Base-by-base conservation (phyloP, 2,888 invertebrate species). In the Tyria jacobaeae region DNA sequence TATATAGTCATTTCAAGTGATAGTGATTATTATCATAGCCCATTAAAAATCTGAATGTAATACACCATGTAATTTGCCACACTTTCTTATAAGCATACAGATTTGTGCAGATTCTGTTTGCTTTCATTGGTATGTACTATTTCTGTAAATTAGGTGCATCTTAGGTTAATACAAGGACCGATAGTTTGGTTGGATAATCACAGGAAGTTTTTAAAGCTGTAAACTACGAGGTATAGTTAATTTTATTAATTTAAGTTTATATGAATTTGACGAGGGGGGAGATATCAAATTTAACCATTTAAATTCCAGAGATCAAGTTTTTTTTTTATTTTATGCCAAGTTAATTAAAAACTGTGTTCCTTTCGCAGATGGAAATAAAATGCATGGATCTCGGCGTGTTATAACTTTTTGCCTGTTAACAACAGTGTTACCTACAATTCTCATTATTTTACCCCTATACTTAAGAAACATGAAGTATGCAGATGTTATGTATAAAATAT, bases 311-410 rank as follows among this genome's bases (percentile, higher is more conserved):
- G 41, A 21, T 21, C 17, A 0, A 41, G n/a, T 3, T 44, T 21
- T 21, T 44, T 10, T 21, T 17, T 44, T 21, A 44, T 44, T 21
- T 44, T 21, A 9, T 10, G 50, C 24, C 0, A 51, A 17, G 34
- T 34, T 1, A 24, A 3, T 14, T 24, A 41, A 4, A 14, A 17
- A 9, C 3, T 35, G 10, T 53, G 14, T n/a, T 34, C 6, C 49
- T 50, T 68, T 95, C 95, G 60, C 91, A 96, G 96, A 95, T 93
- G 92, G 92, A 77, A 94, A 93, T 86, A 96, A 96, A 90, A 97
- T 97, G 97, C 96, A 96, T 90, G 97, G 97, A 79, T 96, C 96
- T 70, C 96, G 96, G 84, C 94, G 97, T 83, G 97, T 98, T 52
- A 89, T 97, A 72, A 94, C 95, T 68, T 97, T 97, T 86, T 98